Evolutionary conservation across 1,140 invertebrate genomes (phyloP).

Genomic region (Drosophila prosaltans): DNA sequence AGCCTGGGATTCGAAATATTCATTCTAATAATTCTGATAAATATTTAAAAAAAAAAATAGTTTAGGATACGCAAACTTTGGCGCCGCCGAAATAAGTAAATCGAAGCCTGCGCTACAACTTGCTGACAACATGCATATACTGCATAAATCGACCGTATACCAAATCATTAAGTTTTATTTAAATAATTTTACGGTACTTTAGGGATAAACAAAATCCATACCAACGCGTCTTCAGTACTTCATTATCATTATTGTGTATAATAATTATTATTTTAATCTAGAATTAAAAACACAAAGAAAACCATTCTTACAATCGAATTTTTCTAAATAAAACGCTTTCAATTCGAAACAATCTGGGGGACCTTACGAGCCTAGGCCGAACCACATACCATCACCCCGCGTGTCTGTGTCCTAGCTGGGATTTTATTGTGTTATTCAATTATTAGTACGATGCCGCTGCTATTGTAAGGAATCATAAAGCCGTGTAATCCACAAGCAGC

Average conservation of each 20-base stretch:
- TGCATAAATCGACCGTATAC: no score
- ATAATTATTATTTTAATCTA: constrained; percentile 2
- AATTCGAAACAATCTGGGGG: constrained; percentile 1
- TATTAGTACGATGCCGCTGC: constrained; percentile 57
- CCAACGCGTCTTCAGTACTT: neutral
- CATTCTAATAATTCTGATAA: no score
- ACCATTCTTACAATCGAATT: neutral
- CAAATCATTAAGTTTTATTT: no score
- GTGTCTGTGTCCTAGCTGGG: constrained; percentile 19
- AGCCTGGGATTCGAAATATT: no score
- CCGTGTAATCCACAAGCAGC: constrained; percentile 69
- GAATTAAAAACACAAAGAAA: constrained; percentile 18
- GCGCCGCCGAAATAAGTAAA: no score
- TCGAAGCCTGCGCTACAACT: no score
- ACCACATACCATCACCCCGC: constrained; percentile 21
- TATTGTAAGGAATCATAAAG: constrained; percentile 67
- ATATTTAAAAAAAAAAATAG: no score
- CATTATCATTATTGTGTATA: neutral
- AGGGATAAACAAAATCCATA: neutral
- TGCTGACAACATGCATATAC: no score
- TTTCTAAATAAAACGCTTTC: neutral
- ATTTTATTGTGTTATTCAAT: constrained; percentile 76
- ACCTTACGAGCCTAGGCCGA: constrained; percentile 1
- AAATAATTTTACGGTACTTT: no score
- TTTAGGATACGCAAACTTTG: no score